Base-by-base conservation (phyloP, 1,140 invertebrate species). In the Hypsibius dujardini region DNA sequence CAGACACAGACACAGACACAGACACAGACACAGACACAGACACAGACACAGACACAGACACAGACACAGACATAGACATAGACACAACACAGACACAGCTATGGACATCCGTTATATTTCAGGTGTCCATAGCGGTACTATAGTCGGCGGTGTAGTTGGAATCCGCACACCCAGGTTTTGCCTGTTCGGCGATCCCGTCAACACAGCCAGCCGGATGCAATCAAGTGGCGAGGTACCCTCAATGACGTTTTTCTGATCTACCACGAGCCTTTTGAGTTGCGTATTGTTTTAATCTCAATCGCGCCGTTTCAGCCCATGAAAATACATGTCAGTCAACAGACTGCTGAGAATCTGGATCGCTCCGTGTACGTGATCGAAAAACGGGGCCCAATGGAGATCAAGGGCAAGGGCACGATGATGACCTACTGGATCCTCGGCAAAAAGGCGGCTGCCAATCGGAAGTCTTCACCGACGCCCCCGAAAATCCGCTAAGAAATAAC, bases 111-210 rank as follows among this genome's bases (percentile, higher is more conserved):
- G n/a, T n/a, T n/a, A n/a, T n/a, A n/a, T n/a, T n/a, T n/a, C 42
- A 67, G 62, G 62, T 3, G 45, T 67, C 7, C 62, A 67, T 42
- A 67, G 62, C 42, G 62, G 62, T 3, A 67, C 7, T 14, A 67
- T 67, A 14, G 62, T 67, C 3, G 62, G 62, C 42, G 62, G 62
- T 67, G 62, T 67, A 3, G 62, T 67, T 12, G 62, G 62, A 67
- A 3, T 67, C 3, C 62, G 62, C 3, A 67, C 62, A 42, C 62
- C 62, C 12, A 7, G 62, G 42, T 67, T 67, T 67, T 67, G 62
- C 45, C 45, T 67, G 42, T 67, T 67, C 62, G 62, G 62, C 7
- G 62, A 67, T 42, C 62, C 62, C 3, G 62, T 67, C 7, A 67
- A 67, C 45, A 67, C 62, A 42, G 62, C 62, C 3, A 67, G 62